A percentile compares a stretch with the other conserved stretches of the same genome.
phyloP scores from a whole-genome alignment of 2,113 vertebrate species.

The Dipodomys spectabilis region DNA sequence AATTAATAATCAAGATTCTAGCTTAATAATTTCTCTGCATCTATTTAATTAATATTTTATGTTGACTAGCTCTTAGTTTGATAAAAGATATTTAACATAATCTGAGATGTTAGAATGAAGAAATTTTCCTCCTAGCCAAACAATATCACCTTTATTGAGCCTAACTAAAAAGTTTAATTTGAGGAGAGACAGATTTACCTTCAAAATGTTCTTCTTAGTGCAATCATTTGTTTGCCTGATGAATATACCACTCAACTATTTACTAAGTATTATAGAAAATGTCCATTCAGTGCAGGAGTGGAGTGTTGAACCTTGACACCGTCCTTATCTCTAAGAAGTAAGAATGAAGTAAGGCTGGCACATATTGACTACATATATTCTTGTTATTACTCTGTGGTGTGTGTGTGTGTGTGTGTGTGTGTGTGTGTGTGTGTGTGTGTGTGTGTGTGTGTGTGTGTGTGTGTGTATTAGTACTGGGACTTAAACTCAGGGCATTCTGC shows the following conservation, averaged over 20 bases:
- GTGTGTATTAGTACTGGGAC: too few relatives aligned
- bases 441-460: too few relatives aligned
- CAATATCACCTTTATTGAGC: background rate
- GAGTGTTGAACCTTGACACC: background rate
- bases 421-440: too few relatives aligned
- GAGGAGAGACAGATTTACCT: slow-evolving; percentile 7
- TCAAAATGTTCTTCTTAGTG: background rate
- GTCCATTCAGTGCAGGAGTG: background rate
- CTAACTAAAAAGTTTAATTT: slow-evolving; percentile 26
- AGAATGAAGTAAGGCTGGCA: background rate
- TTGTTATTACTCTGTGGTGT: too few relatives aligned
- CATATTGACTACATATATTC: background rate
- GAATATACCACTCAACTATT: background rate
- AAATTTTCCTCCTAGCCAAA: background rate
- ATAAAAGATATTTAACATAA: slow-evolving; percentile 22
- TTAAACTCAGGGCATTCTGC: too few relatives aligned
- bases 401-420: too few relatives aligned
- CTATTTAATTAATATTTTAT: background rate
- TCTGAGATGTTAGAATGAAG: slow-evolving; percentile 11
- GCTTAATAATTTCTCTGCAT: background rate
- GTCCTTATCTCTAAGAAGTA: background rate
- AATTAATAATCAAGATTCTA: background rate
- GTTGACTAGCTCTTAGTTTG: slow-evolving; percentile 3
- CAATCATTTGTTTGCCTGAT: background rate
- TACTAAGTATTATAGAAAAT: slow-evolving; percentile 4